Percentiles rank a stretch among this genome's conserved stretches.
Conservation (phyloP, 2,797 vertebrate species). For the Todus mexicanus region DNA sequence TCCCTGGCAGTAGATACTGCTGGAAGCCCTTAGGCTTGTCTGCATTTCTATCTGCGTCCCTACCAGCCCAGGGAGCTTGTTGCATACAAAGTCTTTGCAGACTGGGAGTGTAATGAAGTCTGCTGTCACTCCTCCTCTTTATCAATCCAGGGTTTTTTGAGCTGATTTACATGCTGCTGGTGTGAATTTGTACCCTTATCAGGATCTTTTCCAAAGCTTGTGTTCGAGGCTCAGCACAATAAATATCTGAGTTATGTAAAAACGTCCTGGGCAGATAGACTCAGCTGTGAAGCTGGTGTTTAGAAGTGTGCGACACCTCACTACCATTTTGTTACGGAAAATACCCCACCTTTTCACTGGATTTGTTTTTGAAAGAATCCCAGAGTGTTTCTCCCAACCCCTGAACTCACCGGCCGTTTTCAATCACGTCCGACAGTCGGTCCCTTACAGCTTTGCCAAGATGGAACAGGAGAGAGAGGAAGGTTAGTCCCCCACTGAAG, state of each 20-base stretch:
- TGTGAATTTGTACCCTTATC: not conserved
- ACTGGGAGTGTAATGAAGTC: not conserved
- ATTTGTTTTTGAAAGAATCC: not conserved
- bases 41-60: not conserved
- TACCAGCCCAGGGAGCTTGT: not conserved
- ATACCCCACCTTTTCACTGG: not conserved
- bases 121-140: not conserved
- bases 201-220: not conserved
- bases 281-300: not conserved
- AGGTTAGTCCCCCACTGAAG: not conserved
- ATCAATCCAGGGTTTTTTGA: not conserved
- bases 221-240: not conserved
- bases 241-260: not conserved
- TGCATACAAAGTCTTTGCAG: not conserved
- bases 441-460: not conserved
- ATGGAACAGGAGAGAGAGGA: not conserved
- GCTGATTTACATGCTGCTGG: not conserved
- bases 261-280: too few relatives aligned
- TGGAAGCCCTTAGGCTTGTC: not conserved
- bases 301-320: not conserved
- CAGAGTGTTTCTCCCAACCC: not conserved
- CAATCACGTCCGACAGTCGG: rapidly evolving
- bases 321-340: not conserved
- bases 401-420: not conserved
- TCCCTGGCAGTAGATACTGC: not conserved